Evolutionary conservation across 2,888 invertebrate genomes (phyloP).

Genomic region (Blomia tropicalis): DNA sequence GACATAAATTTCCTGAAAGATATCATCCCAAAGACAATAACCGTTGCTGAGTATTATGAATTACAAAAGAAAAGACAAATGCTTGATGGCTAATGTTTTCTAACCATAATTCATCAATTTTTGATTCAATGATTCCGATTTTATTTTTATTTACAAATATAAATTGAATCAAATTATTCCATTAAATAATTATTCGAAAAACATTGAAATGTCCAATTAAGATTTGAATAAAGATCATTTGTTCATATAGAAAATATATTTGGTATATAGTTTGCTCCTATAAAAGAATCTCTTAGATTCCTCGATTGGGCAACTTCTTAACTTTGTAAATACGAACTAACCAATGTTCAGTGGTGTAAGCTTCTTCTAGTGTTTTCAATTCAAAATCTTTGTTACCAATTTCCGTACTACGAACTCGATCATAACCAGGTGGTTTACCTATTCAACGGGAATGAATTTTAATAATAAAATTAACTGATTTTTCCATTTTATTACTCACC

Average conservation of each 20-base stretch:
- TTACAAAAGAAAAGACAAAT: neutral
- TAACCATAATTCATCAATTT: too few species aligned
- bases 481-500: slow-evolving; percentile 40
- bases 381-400: slow-evolving; percentile 98
- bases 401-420: slow-evolving; percentile 87
- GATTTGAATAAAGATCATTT: too few species aligned
- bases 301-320: slow-evolving; percentile 77
- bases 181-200: too few species aligned
- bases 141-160: too few species aligned
- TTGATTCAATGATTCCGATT: too few species aligned
- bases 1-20: slow-evolving; percentile 8
- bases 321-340: slow-evolving; percentile 95
- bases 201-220: too few species aligned
- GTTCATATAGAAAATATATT: too few species aligned
- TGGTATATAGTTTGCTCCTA: too few species aligned
- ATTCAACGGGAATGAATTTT: slow-evolving; percentile 24
- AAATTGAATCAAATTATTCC: too few species aligned
- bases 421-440: slow-evolving; percentile 88
- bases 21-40: slow-evolving; percentile 12
- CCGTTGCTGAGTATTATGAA: slow-evolving; percentile 3
- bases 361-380: slow-evolving; percentile 93
- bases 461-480: slow-evolving; percentile 1
- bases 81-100: neutral
- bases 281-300: slow-evolving; percentile 39
- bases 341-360: slow-evolving; percentile 98